Base-by-base conservation (phyloP, 37 sponge, comb jelly and placozoan species). In the Hormiphora californensis region DNA sequence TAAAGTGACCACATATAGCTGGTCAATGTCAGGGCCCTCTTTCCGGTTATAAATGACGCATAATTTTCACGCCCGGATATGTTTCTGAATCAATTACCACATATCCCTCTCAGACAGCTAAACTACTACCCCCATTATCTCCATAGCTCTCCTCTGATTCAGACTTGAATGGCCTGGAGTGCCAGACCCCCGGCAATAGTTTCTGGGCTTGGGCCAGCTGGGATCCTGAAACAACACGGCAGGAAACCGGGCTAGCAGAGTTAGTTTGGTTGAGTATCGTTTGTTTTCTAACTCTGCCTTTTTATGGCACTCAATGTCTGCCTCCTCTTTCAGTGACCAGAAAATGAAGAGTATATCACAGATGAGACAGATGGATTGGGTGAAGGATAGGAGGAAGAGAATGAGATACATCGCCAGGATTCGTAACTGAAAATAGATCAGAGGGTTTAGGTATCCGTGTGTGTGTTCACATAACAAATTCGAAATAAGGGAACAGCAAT, bases 241-340 rank as follows among this genome's bases (percentile, higher is more conserved):
- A 73, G 38, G 81, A n/a, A 73, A 73, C 41, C 81, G 81, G 11
- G 35, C 21, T 7, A 73, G 46, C 4, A 73, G 81, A 25, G 21
- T 43, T 11, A 73, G 8, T 30, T 73, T 73, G 81, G 81, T 73
- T 9, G 81, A 73, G 44, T 43, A 41, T 22, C 35, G 32, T 28
- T 73, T 73, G 22, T 28, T 4, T 21, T 33, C 81, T 28, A 43
- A n/a, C 27, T 9, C 0, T 7, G 21, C 35, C 7, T 33, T 73
- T 9, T 73, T 33, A 46, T 73, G 81, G 23, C 40, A 43, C 81
- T 73, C 81, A 15, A 73, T 73, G 25, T 73, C 81, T 4, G 38
- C 81, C 46, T 73, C 81, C 81, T 73, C 81, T 19, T 73, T 73
- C 46, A 73, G 81, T 25, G 81, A 73, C 81, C 81, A 73, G 81